Evolutionary conservation across 2,797 vertebrate genomes (phyloP).

Genomic region (Lagorchestes hirsutus): DNA sequence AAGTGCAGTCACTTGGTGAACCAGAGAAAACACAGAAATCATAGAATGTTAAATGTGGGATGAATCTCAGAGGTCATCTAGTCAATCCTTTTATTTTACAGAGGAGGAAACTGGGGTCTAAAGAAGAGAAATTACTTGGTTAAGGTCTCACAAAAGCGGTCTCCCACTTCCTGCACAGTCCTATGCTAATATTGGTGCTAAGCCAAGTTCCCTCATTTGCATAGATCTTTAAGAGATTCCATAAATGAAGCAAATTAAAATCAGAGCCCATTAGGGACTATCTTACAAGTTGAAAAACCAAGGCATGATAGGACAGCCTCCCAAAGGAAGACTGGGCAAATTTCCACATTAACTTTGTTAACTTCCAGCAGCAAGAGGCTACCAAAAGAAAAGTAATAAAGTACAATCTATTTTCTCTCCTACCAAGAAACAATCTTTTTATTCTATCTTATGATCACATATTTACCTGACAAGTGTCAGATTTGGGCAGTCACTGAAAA

Average conservation of each 20-base stretch:
- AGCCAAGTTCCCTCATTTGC: not conserved
- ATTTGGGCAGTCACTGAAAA: not conserved
- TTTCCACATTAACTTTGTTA: not conserved
- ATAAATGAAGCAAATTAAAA: not conserved
- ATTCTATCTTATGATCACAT: not conserved
- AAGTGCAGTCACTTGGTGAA: not conserved
- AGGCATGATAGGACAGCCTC: not conserved
- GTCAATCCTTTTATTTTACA: not conserved
- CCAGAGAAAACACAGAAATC: not conserved
- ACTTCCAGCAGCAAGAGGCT: not conserved
- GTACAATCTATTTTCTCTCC: not conserved
- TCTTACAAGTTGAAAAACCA: not conserved
- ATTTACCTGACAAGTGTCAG: not conserved
- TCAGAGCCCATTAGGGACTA: not conserved
- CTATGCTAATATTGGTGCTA: not conserved
- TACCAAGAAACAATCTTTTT: not conserved
- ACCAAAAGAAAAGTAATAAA: not conserved
- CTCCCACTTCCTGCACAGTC: not conserved
- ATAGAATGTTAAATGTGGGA: not conserved
- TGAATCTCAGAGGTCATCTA: not conserved
- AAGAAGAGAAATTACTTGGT: not conserved
- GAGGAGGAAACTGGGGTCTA: not conserved
- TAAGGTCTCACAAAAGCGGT: not conserved
- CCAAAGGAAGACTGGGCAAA: not conserved
- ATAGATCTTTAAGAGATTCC: not conserved